Percentiles rank a stretch among this genome's conserved stretches.
phyloP scores from a whole-genome alignment of 2,888 invertebrate species.

The Mamestra brassicae region DNA sequence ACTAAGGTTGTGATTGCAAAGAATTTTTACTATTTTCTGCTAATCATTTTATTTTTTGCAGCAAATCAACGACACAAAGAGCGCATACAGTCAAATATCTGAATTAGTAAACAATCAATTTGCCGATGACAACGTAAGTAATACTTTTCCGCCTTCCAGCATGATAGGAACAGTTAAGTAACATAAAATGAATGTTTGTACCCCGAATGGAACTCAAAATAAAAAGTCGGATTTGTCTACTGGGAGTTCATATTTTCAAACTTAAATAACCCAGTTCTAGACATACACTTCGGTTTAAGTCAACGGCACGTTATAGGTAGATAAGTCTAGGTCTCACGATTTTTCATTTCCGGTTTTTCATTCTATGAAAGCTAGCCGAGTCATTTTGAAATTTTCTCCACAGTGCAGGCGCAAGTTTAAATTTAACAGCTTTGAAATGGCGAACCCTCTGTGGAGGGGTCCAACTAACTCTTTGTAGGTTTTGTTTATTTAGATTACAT shows the following conservation, averaged over 20 bases:
- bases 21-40: neutral
- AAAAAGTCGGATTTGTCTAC: neutral
- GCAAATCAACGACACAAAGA: conserved; percentile 90
- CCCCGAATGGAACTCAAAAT: neutral
- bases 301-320: too few relatives aligned
- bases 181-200: neutral
- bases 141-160: conserved; percentile 1
- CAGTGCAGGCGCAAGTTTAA: too few relatives aligned
- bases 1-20: neutral
- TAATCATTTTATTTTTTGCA: conserved; percentile 71
- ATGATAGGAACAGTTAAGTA: neutral
- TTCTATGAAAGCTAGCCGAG: neutral
- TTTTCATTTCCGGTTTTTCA: too few relatives aligned
- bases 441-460: neutral
- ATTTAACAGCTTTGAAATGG: too few relatives aligned
- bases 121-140: conserved; percentile 85
- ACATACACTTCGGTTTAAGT: too few relatives aligned
- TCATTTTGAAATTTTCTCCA: too few relatives aligned
- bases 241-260: neutral
- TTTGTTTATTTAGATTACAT: neutral
- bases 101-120: conserved; percentile 85
- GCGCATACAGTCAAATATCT: conserved; percentile 87
- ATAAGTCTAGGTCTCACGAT: too few relatives aligned
- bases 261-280: neutral
- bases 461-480: neutral